Evolutionary conservation across 1,140 invertebrate species (phyloP).

Genomic region (Meloidogyne floridensis): DNA sequence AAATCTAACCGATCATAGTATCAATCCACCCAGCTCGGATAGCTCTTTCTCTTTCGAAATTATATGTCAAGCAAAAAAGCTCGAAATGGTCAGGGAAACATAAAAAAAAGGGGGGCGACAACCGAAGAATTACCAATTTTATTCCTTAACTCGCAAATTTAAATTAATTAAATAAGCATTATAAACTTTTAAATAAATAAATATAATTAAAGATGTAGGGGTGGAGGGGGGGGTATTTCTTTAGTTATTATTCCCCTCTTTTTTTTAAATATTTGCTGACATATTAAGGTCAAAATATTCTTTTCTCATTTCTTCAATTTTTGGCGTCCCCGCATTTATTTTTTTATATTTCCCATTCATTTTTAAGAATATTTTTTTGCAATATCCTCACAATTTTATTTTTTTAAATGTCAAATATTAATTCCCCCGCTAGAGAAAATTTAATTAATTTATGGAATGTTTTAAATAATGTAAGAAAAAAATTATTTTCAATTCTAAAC

Average conservation of each 20-base stretch:
- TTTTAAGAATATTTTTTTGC: background rate
- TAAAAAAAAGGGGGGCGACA: too few relatives aligned
- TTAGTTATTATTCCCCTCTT: too few relatives aligned
- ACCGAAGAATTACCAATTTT: too few relatives aligned
- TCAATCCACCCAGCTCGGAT: too few relatives aligned
- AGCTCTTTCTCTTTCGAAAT: too few relatives aligned
- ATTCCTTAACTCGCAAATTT: too few relatives aligned
- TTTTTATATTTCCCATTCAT: background rate
- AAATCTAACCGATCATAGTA: too few relatives aligned
- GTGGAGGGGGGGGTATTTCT: too few relatives aligned
- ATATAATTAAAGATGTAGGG: background rate
- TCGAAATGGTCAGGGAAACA: too few relatives aligned
- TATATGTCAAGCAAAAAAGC: too few relatives aligned
- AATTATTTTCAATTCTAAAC: background rate
- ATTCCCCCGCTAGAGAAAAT: background rate
- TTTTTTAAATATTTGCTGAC: background rate
- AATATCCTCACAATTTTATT: background rate
- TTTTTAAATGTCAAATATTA: slow-evolving; percentile 13
- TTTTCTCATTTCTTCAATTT: background rate
- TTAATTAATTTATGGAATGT: slow-evolving; percentile 6
- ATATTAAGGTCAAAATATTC: too few relatives aligned
- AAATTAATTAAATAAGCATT: too few relatives aligned
- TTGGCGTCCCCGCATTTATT: background rate
- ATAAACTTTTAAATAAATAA: background rate
- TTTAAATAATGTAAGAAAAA: background rate